Base-by-base conservation (phyloP, 2,888 invertebrate species). In the Cephus runcator region DNA sequence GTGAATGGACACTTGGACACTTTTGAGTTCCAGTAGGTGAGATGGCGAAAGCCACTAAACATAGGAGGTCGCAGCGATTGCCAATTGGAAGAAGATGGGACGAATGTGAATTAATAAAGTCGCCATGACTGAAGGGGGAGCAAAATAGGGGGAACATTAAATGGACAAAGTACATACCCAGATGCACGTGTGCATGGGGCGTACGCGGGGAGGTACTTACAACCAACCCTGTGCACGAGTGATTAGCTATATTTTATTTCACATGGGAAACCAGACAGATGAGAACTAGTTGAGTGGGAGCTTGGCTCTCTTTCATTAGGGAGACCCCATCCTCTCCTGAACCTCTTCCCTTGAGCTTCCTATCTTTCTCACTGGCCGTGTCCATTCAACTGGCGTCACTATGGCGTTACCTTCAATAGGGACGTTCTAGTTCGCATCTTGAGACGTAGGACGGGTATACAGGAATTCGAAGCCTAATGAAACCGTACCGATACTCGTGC, bases 221-320 rank as follows among this genome's bases (percentile, higher is more conserved):
- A 85, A 86, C 88, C 86, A 85, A 86, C 88, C 90, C 89, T 84
- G 87, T 86, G 83, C 81, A 87, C 90, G 88, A 88, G 90, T 91
- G 91, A 91, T 91, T 91, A 91, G 91, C 90, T 88, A 91, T 91
- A 91, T 91, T 91, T 91, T 91, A 91, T 91, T 91, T 91, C 91
- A 88, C 91, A 91, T 91, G 91, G 91, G 91, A 91, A 91, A 90
- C 88, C 88, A 87, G 90, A 90, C 91, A 89, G 91, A 91, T 90
- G 90, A 91, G 90, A 90, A 91, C 87, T 90, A 88, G 90, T 89
- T 90, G 91, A 91, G 91, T 91, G 90, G 91, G 88, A 90, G 91
- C 90, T 90, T 90, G 88, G 86, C 87, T 88, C 89, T 89, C 86
- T 90, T 90, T 90, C 88, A 90, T 90, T 88, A 88, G 86, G 87